These are phyloP conservation scores for Eclectus roratus DNA, from an alignment of 2,113 vertebrate genomes.

Conservation along the genomic window DNA sequence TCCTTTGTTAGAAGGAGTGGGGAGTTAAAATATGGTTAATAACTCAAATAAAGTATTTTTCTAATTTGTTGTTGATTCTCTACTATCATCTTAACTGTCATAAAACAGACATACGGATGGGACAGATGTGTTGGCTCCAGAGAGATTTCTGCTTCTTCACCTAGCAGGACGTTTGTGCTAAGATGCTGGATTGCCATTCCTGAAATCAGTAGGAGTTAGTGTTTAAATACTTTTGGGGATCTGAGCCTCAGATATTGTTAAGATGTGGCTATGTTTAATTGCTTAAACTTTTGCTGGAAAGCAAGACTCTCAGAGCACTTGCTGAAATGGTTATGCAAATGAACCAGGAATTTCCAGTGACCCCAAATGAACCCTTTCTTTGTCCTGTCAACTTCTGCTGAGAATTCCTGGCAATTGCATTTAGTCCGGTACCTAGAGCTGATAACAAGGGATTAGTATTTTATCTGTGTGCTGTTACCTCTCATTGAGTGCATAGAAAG, in stretches of 20 bases:
- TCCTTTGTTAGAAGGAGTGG: neutral
- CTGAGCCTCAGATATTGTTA: neutral
- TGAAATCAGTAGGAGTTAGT: neutral
- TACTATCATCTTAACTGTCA: neutral
- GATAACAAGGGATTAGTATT: constrained; percentile 44
- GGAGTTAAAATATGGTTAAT: neutral
- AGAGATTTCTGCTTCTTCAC: neutral
- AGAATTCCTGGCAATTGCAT: constrained; percentile 26
- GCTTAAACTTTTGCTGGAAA: neutral
- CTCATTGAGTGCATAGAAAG: constrained; percentile 22
- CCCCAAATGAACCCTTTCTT: constrained; percentile 10
- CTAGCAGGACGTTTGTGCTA: neutral
- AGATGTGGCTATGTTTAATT: neutral
- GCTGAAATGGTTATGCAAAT: constrained; percentile 15
- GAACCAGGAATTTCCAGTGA: constrained; percentile 8
- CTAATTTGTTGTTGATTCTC: neutral
- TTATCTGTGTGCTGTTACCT: constrained; percentile 40
- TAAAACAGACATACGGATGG: neutral
- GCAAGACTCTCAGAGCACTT: neutral
- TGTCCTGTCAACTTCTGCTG: constrained; percentile 2
- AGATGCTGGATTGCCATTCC: neutral
- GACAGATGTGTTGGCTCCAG: neutral
- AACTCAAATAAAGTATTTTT: neutral
- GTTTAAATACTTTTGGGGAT: neutral
- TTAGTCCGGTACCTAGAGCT: neutral